phyloP scores from a whole-genome alignment of 1,140 invertebrate species.

The Bombus fervidus region DNA sequence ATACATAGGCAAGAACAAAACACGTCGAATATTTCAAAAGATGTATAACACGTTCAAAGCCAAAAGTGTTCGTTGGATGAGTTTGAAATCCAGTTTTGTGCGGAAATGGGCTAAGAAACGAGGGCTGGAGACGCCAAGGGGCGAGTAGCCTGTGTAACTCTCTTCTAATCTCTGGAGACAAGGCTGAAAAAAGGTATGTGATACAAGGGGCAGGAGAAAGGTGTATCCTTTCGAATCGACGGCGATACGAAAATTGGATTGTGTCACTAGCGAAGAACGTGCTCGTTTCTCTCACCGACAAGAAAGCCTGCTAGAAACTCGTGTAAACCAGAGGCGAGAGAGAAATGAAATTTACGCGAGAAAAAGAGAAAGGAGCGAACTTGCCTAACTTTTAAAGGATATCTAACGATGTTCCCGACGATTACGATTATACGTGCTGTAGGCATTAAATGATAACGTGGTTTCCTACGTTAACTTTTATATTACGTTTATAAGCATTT shows the following conservation, averaged over 20 bases:
- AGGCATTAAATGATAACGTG: not conserved
- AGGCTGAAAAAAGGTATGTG: constrained; percentile 22
- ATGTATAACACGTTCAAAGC: not conserved
- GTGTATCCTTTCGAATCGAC: constrained; percentile 46
- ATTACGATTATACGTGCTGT: not conserved
- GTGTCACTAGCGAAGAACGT: constrained; percentile 13
- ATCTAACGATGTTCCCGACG: too few species aligned
- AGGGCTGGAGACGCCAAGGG: not conserved
- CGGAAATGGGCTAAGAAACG: constrained; percentile 30
- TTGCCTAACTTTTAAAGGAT: not conserved
- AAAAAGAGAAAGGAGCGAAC: not conserved
- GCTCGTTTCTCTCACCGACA: not conserved
- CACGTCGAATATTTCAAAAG: not conserved
- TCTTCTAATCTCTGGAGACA: constrained; percentile 49
- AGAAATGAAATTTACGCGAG: not conserved
- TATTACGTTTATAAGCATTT: not conserved
- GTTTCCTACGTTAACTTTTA: not conserved
- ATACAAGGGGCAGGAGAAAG: constrained; percentile 12
- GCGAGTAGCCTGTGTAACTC: not conserved
- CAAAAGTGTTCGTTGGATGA: not conserved
- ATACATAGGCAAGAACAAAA: not conserved
- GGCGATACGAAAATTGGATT: constrained; percentile 57
- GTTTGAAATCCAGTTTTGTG: constrained; percentile 27
- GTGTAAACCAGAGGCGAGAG: not conserved
- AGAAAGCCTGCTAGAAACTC: not conserved